Conservation (phyloP, 2,797 vertebrate species). For the Melanotaenia pygmaea region DNA sequence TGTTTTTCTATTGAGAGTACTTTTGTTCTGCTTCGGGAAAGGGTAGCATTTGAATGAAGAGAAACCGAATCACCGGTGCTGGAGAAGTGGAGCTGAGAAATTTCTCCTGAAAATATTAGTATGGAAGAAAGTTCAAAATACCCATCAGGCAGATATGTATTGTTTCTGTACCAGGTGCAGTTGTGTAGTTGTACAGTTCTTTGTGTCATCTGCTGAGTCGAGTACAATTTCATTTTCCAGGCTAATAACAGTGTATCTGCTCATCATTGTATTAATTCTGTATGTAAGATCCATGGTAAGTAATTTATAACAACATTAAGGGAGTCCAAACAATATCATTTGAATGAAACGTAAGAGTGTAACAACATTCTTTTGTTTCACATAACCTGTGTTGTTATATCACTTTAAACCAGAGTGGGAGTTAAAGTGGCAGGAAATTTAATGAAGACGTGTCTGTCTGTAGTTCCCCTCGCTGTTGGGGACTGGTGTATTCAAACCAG, state of each 20-base stretch:
- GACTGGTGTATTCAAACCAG: slow-evolving; percentile 44
- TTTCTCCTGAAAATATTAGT: slow-evolving; percentile 21
- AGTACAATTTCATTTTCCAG: slow-evolving; percentile 2
- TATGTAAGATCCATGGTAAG: neutral
- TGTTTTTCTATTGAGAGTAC: slow-evolving; percentile 15
- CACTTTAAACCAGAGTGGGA: slow-evolving; percentile 2
- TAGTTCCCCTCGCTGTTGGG: slow-evolving; percentile 40
- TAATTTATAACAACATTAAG: neutral
- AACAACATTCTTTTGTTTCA: neutral
- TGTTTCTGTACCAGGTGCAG: slow-evolving; percentile 17
- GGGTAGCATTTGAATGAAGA: neutral
- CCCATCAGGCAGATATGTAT: neutral
- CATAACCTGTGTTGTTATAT: neutral
- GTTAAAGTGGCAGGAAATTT: neutral
- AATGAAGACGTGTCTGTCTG: slow-evolving; percentile 11
- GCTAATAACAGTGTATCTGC: neutral
- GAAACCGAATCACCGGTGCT: neutral
- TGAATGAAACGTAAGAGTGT: neutral
- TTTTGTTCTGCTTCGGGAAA: slow-evolving; percentile 25
- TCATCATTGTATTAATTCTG: neutral
- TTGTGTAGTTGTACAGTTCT: slow-evolving; percentile 18
- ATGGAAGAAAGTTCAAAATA: slow-evolving; percentile 12
- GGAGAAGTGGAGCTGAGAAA: neutral
- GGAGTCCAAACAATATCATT: neutral
- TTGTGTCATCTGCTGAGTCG: slow-evolving; percentile 11